Conservation (phyloP, 2,797 vertebrate genomes). For the Hypotaenidia okinawae region DNA sequence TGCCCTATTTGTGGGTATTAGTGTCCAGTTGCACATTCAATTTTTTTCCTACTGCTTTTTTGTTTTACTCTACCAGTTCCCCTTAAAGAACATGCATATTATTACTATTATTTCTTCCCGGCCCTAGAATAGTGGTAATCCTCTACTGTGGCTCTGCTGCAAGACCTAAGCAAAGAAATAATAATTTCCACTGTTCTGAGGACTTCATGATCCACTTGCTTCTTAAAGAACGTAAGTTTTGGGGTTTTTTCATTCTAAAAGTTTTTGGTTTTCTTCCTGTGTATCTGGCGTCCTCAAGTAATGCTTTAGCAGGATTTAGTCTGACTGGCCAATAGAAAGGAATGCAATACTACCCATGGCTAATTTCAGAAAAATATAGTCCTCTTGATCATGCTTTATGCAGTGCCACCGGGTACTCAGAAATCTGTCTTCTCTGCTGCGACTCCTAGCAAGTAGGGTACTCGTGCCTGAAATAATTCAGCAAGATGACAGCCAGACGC, state of each 20-base stretch:
- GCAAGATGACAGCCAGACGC: background rate
- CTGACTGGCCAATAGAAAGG: background rate
- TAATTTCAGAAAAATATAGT: background rate
- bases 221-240: background rate
- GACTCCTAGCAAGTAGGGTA: background rate
- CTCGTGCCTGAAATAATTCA: background rate
- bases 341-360: background rate
- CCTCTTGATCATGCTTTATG: background rate
- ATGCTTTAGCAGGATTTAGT: background rate
- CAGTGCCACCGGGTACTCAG: background rate
- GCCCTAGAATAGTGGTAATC: background rate
- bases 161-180: background rate
- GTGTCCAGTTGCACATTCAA: background rate
- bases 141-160: background rate
- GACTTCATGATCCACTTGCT: background rate
- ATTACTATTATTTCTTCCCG: background rate
- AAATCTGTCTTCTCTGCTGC: background rate
- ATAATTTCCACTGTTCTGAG: background rate
- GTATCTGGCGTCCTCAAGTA: background rate
- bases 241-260: too few species aligned
- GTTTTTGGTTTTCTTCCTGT: background rate
- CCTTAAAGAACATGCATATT: background rate
- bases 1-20: background rate
- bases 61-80: background rate
- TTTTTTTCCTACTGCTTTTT: background rate